Conservation (phyloP, 2,797 vertebrate genomes). For the Epinephelus coioides region DNA sequence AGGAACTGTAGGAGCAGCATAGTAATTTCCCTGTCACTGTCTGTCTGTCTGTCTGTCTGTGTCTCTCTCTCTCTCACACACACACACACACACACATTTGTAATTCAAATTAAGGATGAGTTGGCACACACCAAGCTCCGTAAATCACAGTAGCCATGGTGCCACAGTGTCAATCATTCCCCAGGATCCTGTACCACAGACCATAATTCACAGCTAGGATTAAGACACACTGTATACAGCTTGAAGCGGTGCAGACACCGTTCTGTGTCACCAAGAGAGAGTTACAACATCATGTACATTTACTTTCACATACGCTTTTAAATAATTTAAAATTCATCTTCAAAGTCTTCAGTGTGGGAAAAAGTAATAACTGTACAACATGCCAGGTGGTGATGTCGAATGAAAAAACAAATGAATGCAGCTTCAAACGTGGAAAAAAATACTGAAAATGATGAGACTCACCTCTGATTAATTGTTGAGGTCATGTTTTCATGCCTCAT, state of each 20-base stretch:
- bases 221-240: conserved; percentile 7
- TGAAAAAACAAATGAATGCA: background rate
- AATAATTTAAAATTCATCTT: background rate
- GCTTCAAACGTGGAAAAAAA: background rate
- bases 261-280: background rate
- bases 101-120: conserved; percentile 39
- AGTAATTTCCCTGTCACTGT: background rate
- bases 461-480: background rate
- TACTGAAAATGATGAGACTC: background rate
- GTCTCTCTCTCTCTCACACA: background rate
- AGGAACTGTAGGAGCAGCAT: background rate
- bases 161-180: conserved; percentile 7
- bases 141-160: conserved; percentile 12
- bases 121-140: background rate
- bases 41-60: background rate
- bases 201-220: conserved; percentile 23
- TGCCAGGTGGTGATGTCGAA: background rate
- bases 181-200: conserved; percentile 4
- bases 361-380: background rate
- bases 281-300: background rate
- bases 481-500: background rate
- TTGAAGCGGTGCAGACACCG: background rate
- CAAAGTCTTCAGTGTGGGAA: background rate
- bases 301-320: background rate
- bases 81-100: background rate